Percentiles rank a stretch among this genome's conserved stretches.
Conservation (phyloP, 2,797 vertebrate species). For the Pipistrellus pygmaeus region DNA sequence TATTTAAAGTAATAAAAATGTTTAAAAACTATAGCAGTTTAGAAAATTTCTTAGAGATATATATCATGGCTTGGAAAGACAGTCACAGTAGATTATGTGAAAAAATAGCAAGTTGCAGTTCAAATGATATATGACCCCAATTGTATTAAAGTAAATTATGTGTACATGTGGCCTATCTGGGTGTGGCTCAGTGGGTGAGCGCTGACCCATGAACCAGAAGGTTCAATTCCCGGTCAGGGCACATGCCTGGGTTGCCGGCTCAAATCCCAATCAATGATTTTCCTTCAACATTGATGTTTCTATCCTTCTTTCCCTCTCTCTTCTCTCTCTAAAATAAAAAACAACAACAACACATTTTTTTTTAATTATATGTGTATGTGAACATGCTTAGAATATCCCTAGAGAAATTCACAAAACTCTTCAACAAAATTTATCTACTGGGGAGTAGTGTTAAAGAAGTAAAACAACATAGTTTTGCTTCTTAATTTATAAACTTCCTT, state of each 20-base stretch:
- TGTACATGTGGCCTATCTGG: neutral
- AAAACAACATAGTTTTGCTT: neutral
- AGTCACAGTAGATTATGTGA: neutral
- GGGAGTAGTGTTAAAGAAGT: neutral
- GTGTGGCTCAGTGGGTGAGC: too few species aligned
- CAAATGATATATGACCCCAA: neutral
- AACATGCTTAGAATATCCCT: neutral
- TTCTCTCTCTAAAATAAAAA: too few species aligned
- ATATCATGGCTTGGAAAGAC: neutral
- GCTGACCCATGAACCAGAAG: too few species aligned
- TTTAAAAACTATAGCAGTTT: neutral
- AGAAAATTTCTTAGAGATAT: neutral
- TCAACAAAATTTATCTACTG: neutral
- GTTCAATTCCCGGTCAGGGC: too few species aligned
- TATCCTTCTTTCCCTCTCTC: too few species aligned
- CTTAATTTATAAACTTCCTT: neutral
- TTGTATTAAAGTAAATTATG: neutral
- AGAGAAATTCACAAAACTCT: neutral
- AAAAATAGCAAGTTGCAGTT: neutral
- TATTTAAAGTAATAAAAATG: neutral
- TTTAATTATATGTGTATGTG: neutral
- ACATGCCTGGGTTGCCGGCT: too few species aligned
- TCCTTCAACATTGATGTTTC: too few species aligned
- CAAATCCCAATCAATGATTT: too few species aligned
- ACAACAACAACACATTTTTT: too few species aligned